Evolutionary conservation across 23 tunicate genomes (phyloP), one percentile per base, ranked within the genome.

Genomic region (Styela plicata): DNA sequence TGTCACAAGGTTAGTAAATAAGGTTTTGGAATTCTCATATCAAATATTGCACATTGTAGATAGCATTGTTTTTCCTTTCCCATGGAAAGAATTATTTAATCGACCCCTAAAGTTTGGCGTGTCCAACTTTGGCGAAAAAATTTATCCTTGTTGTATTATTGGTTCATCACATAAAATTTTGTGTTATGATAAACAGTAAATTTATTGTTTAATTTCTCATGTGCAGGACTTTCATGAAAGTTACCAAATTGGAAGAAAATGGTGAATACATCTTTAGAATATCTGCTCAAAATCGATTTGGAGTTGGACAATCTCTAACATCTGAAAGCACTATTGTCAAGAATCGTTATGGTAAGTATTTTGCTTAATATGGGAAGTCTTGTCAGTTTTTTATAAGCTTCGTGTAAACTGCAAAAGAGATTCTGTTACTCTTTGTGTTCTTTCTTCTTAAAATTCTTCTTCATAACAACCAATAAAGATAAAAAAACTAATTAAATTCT

Each of bases 281-380:
- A 27, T 57, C 80, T 61, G 96, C 99, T 31, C 96, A 95, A 80
- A 95, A 95, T 76, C 86, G 99, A 77, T 87, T 87, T 52, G 99
- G 99, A 23, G 88, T 95, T 63, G 90, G 99, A 30, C 80, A 80
- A 63, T 73, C 91, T 26, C 74, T 95, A 29, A 28, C 34, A 36
- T 86, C 96, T 0, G 99, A 95, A 31, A 89, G 84, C 30, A 82
- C 85, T 18, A 63, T 84, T 1, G 92, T 82, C 2, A 88, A 94
- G 70, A 84, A 86, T 68, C 86, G 78, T 64, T 88, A 81, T 73
- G 33, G 81, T 76, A n/a, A 18, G 66, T 44, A 1, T 24, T 66
- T 44, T 44, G 57, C 7, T 44, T 44, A 5, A 44, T 44, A 44
- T 44, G n/a, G n/a, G n/a, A n/a, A n/a, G n/a, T n/a, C n/a, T n/a